A percentile compares a stretch with the other conserved stretches of the same genome.
Conservation (phyloP, 2,113 vertebrate species). For the Apteryx mantelli region DNA sequence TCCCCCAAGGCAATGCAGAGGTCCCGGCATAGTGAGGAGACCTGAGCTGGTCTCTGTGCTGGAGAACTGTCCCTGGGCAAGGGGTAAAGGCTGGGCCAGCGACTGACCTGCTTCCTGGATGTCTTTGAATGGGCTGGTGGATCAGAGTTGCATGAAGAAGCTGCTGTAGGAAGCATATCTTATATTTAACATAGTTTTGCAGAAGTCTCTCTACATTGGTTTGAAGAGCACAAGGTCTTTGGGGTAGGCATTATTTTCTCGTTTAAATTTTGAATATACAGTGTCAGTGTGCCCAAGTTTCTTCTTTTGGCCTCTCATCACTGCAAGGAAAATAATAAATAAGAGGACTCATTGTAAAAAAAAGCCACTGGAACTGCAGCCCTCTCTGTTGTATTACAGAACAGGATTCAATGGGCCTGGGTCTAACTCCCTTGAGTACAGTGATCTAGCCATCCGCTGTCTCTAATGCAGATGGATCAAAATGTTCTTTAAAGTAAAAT, state of each 20-base stretch:
- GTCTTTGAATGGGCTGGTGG: background rate
- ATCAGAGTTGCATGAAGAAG: fast-evolving
- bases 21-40: background rate
- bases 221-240: background rate
- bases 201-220: background rate
- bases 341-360: background rate
- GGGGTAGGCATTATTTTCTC: background rate
- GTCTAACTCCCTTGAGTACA: background rate
- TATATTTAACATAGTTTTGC: background rate
- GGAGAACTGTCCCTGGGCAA: background rate
- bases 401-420: background rate
- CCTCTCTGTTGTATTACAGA: background rate
- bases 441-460: fast-evolving
- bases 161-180: background rate
- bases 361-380: background rate
- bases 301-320: background rate
- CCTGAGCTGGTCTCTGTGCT: background rate
- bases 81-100: background rate
- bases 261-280: background rate
- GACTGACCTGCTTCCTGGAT: background rate
- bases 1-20: background rate
- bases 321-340: background rate
- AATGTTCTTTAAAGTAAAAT: conserved; percentile 8
- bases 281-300: background rate
- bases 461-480: background rate